Percentiles rank a stretch among this genome's conserved stretches.
Conservation (phyloP, 2,888 invertebrate genomes). For the Hedya salicella region DNA sequence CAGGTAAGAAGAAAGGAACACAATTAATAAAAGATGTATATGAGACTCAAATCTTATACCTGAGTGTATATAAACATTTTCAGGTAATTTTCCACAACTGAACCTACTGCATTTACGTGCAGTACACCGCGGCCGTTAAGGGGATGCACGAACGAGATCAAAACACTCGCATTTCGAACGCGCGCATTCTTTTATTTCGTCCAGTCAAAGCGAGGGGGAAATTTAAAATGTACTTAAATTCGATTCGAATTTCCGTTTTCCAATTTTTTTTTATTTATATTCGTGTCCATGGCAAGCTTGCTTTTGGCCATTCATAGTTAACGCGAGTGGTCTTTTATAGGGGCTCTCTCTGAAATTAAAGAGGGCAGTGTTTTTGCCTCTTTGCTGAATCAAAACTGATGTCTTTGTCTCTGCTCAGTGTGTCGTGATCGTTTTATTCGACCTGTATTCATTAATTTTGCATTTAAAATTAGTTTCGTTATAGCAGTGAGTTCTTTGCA, state of each 20-base stretch:
- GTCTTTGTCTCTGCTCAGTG: conserved; percentile 59
- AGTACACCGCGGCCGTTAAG: conserved; percentile 68
- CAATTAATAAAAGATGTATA: too few relatives aligned
- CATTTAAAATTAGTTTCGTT: neutral
- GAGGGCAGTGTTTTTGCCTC: conserved; percentile 75
- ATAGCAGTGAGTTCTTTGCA: too few relatives aligned
- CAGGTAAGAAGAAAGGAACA: neutral
- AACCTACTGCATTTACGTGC: conserved; percentile 12
- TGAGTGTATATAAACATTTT: neutral
- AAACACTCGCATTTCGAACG: conserved; percentile 76
- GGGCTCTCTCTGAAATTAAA: conserved; percentile 81
- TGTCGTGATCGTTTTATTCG: conserved; percentile 49
- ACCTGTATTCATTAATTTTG: neutral
- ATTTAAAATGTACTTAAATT: conserved; percentile 84
- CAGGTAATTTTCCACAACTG: neutral
- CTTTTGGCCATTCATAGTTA: conserved; percentile 82
- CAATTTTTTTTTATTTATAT: conserved; percentile 78
- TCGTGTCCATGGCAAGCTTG: conserved; percentile 72
- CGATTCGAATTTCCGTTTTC: conserved; percentile 79
- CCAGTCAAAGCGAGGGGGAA: conserved; percentile 78
- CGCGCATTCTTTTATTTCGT: conserved; percentile 78
- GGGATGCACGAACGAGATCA: conserved; percentile 78
- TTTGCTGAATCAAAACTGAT: conserved; percentile 76
- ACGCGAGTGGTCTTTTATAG: conserved; percentile 83
- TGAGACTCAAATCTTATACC: neutral